Percentiles rank a stretch among this genome's conserved stretches.
phyloP scores from a whole-genome alignment of 2,888 invertebrate species.

The Emmelina monodactyla region DNA sequence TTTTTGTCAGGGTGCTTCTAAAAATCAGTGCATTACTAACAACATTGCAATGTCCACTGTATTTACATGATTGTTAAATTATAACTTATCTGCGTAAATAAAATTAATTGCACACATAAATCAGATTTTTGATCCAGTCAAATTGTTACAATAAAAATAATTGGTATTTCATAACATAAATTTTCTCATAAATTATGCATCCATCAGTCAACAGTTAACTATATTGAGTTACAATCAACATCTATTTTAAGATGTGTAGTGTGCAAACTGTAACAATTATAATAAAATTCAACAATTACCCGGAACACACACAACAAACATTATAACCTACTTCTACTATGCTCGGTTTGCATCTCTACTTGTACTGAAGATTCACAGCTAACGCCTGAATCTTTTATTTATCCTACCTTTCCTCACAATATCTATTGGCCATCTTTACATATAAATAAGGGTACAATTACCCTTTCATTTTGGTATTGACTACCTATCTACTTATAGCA shows the following conservation, averaged over 20 bases:
- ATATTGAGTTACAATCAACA: slow-evolving; percentile 18
- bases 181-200: slow-evolving; percentile 47
- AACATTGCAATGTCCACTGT: slow-evolving; percentile 17
- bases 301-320: slow-evolving; percentile 17
- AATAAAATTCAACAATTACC: slow-evolving; percentile 17
- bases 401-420: not conserved
- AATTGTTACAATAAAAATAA: slow-evolving; percentile 33
- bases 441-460: too few species aligned
- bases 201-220: slow-evolving; percentile 41
- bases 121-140: slow-evolving; percentile 63
- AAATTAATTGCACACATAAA: slow-evolving; percentile 48
- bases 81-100: slow-evolving; percentile 25
- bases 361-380: not conserved
- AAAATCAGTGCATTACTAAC: too few species aligned
- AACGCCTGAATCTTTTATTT: not conserved
- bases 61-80: slow-evolving; percentile 31
- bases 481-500: too few species aligned
- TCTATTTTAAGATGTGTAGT: slow-evolving; percentile 9
- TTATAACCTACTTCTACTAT: slow-evolving; percentile 4
- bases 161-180: slow-evolving; percentile 23
- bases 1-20: too few species aligned
- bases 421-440: too few species aligned
- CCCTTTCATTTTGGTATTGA: too few species aligned
- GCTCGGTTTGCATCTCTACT: slow-evolving; percentile 1
- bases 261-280: slow-evolving; percentile 20